These are phyloP conservation scores for Poeciliopsis prolifica DNA, from an alignment of 2,113 vertebrate species.

Conservation along the genomic window DNA sequence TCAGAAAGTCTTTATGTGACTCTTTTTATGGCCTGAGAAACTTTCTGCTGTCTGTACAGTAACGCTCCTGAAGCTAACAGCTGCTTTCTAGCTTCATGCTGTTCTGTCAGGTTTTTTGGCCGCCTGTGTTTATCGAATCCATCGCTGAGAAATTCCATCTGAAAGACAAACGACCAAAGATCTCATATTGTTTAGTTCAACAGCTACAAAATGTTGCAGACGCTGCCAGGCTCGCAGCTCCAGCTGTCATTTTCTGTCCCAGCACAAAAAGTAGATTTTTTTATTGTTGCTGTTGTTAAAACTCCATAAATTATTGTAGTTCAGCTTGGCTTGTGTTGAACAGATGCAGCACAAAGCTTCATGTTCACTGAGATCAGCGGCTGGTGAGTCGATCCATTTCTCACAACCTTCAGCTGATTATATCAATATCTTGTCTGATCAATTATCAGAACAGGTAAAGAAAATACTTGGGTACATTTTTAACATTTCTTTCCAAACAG, in stretches of 20 bases:
- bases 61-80: constrained; percentile 31
- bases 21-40: neutral
- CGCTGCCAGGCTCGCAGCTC: constrained; percentile 25
- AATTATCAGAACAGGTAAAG: neutral
- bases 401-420: neutral
- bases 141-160: constrained; percentile 51
- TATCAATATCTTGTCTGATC: no score
- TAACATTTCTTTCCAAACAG: no score
- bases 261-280: neutral
- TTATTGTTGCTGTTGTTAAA: constrained; percentile 7
- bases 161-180: constrained; percentile 51
- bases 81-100: constrained; percentile 37
- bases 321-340: constrained; percentile 9
- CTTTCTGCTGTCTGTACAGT: neutral
- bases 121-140: constrained; percentile 56
- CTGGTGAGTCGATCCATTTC: neutral
- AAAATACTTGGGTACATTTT: neutral
- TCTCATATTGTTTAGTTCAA: constrained; percentile 51
- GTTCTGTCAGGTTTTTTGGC: constrained; percentile 48
- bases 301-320: constrained; percentile 27
- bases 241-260: constrained; percentile 18
- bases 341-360: constrained; percentile 13
- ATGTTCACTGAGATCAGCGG: constrained; percentile 6
- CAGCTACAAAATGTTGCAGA: constrained; percentile 38
- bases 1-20: neutral